Percentiles rank a stretch among this genome's conserved stretches.
Conservation (phyloP, 1,140 invertebrate species). For the Thereuonema tuberculata region DNA sequence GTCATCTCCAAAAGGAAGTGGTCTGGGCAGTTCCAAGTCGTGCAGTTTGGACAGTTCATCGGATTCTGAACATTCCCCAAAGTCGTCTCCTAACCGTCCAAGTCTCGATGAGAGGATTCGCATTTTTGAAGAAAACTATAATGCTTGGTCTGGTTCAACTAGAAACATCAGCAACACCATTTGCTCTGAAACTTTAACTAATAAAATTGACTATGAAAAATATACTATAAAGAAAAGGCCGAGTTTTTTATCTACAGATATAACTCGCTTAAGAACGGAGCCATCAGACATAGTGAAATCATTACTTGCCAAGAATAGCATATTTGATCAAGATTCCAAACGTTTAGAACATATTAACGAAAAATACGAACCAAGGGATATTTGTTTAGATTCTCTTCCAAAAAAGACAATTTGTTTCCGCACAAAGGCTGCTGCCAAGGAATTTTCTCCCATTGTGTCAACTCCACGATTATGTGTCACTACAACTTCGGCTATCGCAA, state of each 20-base stretch:
- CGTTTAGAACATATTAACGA: constrained; percentile 73
- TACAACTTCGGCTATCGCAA: constrained; percentile 12
- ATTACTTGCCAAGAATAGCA: constrained; percentile 74
- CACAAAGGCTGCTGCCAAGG: constrained; percentile 31
- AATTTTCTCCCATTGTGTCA: constrained; percentile 22
- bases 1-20: not conserved
- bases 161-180: constrained; percentile 11
- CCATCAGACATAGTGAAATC: constrained; percentile 89
- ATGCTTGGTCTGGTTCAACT: constrained; percentile 54
- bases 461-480: constrained; percentile 7
- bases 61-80: constrained; percentile 29
- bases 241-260: constrained; percentile 15
- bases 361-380: constrained; percentile 59
- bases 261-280: constrained; percentile 29
- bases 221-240: constrained; percentile 36
- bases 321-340: constrained; percentile 91
- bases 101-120: constrained; percentile 72
- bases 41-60: constrained; percentile 20
- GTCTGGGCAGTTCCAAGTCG: constrained; percentile 1
- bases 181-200: constrained; percentile 19
- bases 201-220: constrained; percentile 37
- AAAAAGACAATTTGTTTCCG: constrained; percentile 20
- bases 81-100: constrained; percentile 26
- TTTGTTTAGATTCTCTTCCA: constrained; percentile 6
- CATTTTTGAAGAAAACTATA: constrained; percentile 79